Evolutionary conservation across 1,140 invertebrate species (phyloP), one percentile per base, ranked within the genome.

Genomic region (Ephestia elutella): DNA sequence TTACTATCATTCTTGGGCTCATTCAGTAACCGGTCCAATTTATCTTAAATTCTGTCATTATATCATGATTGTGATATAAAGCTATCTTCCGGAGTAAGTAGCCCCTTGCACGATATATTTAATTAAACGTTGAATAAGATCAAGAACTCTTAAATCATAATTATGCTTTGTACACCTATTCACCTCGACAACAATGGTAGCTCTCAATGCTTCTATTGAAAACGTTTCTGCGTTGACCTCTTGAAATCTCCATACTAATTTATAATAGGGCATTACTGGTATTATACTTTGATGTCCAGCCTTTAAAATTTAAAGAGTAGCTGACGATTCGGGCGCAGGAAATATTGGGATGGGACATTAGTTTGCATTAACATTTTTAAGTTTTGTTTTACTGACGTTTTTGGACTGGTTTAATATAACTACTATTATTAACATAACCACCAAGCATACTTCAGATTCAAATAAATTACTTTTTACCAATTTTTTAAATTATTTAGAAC

Each of bases 11-110:
- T 53, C 15, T n/a, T 25, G 21, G 21, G 21, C 19, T 53, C 50
- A 53, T 53, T 53, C 50, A 53, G 21, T 53, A 53, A 25, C 50
- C 38, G 15, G 38, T 44, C 38, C 38, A 15, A 44, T 44, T 44
- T 17, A 44, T 44, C 38, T 44, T 44, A 15, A 44, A 32, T 11
- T 32, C 38, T 44, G 38, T 44, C 13, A 44, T 13, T 17, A 10
- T 44, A 32, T 32, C 30, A 10, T 32, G 9, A 1, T 44, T 15
- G 13, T 44, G n/a, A 15, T 38, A 8, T 10, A 38, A 38, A 38
- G 13, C n/a, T 17, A 15, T 44, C 38, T 44, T 17, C n/a, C 38
- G 38, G 38, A 3, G 15, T 15, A 15, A 44, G 15, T 15, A 44
- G 38, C 5, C 13, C 2, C 13, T 44, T 44, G n/a, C 1, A 15